Conservation (phyloP, 2,888 invertebrate species). For the Thymelicus sylvestris region DNA sequence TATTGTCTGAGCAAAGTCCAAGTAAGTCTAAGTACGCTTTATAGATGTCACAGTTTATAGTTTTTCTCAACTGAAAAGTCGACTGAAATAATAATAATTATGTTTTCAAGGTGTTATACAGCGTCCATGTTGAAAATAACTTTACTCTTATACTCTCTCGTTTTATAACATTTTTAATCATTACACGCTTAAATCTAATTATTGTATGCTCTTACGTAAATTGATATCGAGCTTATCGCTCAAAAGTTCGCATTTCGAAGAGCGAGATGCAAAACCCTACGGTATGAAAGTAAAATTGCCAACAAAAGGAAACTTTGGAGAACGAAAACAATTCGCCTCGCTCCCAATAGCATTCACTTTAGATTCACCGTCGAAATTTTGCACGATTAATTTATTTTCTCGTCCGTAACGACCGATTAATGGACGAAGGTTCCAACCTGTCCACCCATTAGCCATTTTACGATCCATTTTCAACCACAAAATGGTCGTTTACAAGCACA, state of each 20-base stretch:
- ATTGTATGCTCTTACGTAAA: conserved; percentile 1
- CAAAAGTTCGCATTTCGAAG: background rate
- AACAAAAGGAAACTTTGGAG: conserved; percentile 31
- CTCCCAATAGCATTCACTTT: conserved; percentile 38
- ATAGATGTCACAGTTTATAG: too few relatives aligned
- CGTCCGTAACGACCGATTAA: conserved; percentile 63
- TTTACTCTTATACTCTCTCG: too few relatives aligned
- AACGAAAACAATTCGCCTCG: conserved; percentile 32
- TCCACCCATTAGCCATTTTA: conserved; percentile 74
- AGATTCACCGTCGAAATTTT: conserved; percentile 44
- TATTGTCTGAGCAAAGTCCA: too few relatives aligned
- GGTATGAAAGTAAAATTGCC: conserved; percentile 22
- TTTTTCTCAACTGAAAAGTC: too few relatives aligned
- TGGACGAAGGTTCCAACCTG: conserved; percentile 64
- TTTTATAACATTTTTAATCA: background rate
- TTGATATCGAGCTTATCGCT: conserved; percentile 5
- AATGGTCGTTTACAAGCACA: conserved; percentile 65
- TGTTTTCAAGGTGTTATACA: too few relatives aligned
- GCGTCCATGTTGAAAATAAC: too few relatives aligned
- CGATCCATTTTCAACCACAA: conserved; percentile 70
- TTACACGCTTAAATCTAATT: background rate
- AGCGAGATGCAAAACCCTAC: conserved; percentile 8
- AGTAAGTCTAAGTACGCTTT: too few relatives aligned
- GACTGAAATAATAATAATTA: too few relatives aligned
- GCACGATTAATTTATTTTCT: conserved; percentile 70